Conservation (phyloP, 2,888 invertebrate species). For the Poecilobothrus nobilitatus region DNA sequence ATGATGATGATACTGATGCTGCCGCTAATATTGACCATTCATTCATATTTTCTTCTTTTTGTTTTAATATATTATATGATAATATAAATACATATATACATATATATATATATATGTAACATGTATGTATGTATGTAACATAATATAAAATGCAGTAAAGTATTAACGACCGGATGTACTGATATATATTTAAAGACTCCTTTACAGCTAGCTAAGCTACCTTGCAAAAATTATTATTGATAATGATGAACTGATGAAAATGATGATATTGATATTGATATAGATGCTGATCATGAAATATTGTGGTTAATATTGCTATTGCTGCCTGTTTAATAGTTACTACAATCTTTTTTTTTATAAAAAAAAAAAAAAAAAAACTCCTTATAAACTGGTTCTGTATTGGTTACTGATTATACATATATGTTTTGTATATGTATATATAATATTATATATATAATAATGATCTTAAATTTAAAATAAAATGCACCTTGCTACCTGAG, state of each 20-base stretch:
- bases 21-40: neutral
- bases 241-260: no score
- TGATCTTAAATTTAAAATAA: conserved; percentile 12
- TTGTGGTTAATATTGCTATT: neutral
- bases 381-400: neutral
- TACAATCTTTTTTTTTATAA: no score
- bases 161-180: conserved; percentile 25
- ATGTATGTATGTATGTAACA: conserved; percentile 12
- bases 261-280: neutral
- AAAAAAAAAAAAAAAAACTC: neutral
- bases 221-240: neutral
- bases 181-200: conserved; percentile 22
- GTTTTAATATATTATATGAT: neutral
- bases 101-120: neutral
- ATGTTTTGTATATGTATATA: neutral
- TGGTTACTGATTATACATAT: neutral
- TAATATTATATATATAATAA: neutral
- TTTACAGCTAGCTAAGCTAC: conserved; percentile 10
- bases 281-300: neutral
- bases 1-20: neutral
- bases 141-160: conserved; percentile 20
- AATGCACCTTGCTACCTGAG: conserved; percentile 31
- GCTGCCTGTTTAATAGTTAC: no score
- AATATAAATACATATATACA: no score
- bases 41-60: neutral